These are phyloP conservation scores for Drosophila elegans DNA, from an alignment of 1,140 invertebrate species.

Conservation along the genomic window DNA sequence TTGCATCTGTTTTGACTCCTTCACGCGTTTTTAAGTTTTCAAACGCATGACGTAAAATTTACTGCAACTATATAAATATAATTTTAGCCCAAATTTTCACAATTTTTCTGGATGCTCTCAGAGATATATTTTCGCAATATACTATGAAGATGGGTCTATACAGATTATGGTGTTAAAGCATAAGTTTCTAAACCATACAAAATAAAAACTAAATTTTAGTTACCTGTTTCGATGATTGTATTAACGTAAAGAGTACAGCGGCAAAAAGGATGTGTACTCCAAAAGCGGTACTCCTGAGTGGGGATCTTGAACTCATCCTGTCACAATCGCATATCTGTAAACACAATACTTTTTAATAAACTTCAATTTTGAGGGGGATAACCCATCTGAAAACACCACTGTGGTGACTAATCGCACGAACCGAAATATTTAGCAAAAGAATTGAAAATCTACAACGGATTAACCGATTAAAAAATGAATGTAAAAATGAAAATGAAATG, in stretches of 20 bases:
- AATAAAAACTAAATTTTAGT: not conserved
- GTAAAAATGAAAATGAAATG: no score
- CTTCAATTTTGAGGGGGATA: no score
- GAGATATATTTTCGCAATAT: not conserved
- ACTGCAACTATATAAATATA: not conserved
- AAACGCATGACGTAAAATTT: slow-evolving; percentile 5
- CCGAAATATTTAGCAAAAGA: no score
- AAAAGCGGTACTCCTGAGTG: slow-evolving; percentile 28
- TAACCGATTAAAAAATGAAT: no score
- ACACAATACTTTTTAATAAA: not conserved
- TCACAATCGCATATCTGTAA: slow-evolving; percentile 50
- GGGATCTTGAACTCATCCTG: slow-evolving; percentile 31
- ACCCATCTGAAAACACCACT: no score
- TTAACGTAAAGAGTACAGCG: slow-evolving; percentile 20
- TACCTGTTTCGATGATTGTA: slow-evolving; percentile 47
- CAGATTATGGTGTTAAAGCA: no score
- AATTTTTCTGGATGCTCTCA: no score
- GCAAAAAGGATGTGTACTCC: slow-evolving; percentile 30
- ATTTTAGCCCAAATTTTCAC: no score
- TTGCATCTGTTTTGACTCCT: slow-evolving; percentile 34
- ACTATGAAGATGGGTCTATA: no score
- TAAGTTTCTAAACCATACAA: no score
- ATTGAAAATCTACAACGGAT: no score
- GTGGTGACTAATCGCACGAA: no score
- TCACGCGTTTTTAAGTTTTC: slow-evolving; percentile 7